Conservation (phyloP, 2,113 vertebrate species). For the Pseudorhombus dupliciocellatus region DNA sequence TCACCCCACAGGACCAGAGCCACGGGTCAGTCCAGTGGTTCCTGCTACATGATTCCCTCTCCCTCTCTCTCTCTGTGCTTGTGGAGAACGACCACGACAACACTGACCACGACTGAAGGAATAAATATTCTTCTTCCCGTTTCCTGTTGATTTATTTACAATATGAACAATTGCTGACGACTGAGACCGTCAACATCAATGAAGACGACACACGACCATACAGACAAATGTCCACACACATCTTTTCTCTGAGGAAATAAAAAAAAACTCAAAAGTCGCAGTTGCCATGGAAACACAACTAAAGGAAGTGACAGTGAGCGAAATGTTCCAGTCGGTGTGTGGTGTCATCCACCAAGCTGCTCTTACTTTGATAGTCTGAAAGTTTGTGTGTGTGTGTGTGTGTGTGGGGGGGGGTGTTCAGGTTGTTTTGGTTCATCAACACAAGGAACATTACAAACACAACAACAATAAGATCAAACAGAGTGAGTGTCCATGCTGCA, state of each 20-base stretch:
- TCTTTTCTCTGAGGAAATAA: neutral
- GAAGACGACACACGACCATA: slow-evolving; percentile 22
- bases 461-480: slow-evolving; percentile 26
- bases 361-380: too few relatives aligned
- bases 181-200: neutral
- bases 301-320: neutral
- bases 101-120: slow-evolving; percentile 57
- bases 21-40: neutral
- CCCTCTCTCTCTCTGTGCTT: slow-evolving; percentile 56
- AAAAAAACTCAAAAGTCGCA: neutral
- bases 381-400: neutral
- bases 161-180: slow-evolving; percentile 45
- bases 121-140: slow-evolving; percentile 70
- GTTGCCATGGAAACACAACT: neutral
- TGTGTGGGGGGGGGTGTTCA: neutral
- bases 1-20: neutral
- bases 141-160: slow-evolving; percentile 60
- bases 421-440: neutral
- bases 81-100: slow-evolving; percentile 40
- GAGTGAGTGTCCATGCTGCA: slow-evolving; percentile 16
- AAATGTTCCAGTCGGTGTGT: too few relatives aligned
- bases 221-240: neutral
- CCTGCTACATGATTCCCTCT: slow-evolving; percentile 25
- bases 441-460: slow-evolving; percentile 14
- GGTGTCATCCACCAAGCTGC: too few relatives aligned